Base-by-base conservation (phyloP, 2,888 invertebrate species). In the Cancer borealis region DNA sequence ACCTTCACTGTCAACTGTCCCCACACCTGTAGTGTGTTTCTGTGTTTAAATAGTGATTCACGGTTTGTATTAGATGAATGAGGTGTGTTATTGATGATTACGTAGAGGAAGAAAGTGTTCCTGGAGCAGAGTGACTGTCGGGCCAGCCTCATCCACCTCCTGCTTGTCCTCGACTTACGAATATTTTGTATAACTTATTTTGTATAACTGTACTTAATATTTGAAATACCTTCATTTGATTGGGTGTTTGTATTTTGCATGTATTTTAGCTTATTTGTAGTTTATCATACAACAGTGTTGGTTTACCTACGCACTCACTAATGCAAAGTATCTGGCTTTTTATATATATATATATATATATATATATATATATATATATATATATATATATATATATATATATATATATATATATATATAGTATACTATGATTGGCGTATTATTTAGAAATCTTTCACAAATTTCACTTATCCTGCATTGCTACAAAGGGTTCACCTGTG, bases 1-100 rank as follows among this genome's bases (percentile, higher is more conserved):
- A 89, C 88, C 49, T 89, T 89, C 88, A 49, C 46, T 92, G 92
- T 92, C n/a, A 79, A 46, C 92, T 91, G 91, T 91, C 91, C 47
- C 47, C 49, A 88, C 47, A 47, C 46, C 46, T 88, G 49, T 49
- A 12, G n/a, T 47, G 47, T 49, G 47, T 88, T 21, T 88, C 47
- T 47, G n/a, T 49, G 26, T 12, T 14, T 39, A 12, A 30, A 39
- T n/a, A 39, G 21, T 84, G 84, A 84, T 10, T 84, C 39, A 39
- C 39, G 66, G 84, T 84, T 84, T 17, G 84, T 14, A 8, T 84
- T 84, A 17, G 84, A n/a, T 84, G 39, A 84, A 17, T 84, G 3
- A 84, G 84, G 39, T 84, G 84, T 84, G 39, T 3, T 26, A 4
- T 39, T 39, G 8, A 39, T 84, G 39, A 39, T 84, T 10, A 39